Base-by-base conservation (phyloP, 2,888 invertebrate species). In the Andrena minutula region DNA sequence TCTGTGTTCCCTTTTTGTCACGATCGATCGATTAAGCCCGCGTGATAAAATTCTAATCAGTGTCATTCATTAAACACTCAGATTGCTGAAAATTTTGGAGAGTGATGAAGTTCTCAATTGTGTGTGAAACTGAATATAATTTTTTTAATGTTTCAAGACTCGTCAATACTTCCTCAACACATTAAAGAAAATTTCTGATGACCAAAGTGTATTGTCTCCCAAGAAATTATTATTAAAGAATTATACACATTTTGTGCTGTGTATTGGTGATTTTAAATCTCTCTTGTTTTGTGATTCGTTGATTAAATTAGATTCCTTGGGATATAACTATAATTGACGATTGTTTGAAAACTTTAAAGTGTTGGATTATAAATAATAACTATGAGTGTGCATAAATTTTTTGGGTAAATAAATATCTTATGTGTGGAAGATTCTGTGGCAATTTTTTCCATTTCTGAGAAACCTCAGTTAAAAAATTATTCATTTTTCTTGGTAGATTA, bases 21-120 rank as follows among this genome's bases (percentile, higher is more conserved):
- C 58, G 35, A 63, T 56, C 53, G 41, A 79, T 77, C 56, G 60
- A 65, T 70, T 41, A 12, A 53, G 16, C 41, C 23, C 23, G n/a
- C 58, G 20, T n/a, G 35, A 69, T 69, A 35, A 32, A 71, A 60
- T 26, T 7, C 20, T 47, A 26, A 28, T 58, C 56, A 56, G 7
- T 53, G 30, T 53, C 16, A 51, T 32, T 2, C 41, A 41, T 41
- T 41, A 41, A 41, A 41, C 41, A 16, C 41, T 41, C 16, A 16
- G 41, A 5, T 41, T 41, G 16, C 4, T 41, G 12, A 41, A 41
- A 41, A 12, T 3, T 41, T 41, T 41, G 12, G 16, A 51, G 20
- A 26, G 3, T 56, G 16, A 35, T 68, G 8, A 16, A 10, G 8
- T 28, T 66, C 20, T 2, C 16, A 8, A n/a, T n/a, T 32, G 16